These are phyloP conservation scores for Ptiloglossa arizonensis DNA, from an alignment of 1,140 invertebrate species.

Conservation along the genomic window DNA sequence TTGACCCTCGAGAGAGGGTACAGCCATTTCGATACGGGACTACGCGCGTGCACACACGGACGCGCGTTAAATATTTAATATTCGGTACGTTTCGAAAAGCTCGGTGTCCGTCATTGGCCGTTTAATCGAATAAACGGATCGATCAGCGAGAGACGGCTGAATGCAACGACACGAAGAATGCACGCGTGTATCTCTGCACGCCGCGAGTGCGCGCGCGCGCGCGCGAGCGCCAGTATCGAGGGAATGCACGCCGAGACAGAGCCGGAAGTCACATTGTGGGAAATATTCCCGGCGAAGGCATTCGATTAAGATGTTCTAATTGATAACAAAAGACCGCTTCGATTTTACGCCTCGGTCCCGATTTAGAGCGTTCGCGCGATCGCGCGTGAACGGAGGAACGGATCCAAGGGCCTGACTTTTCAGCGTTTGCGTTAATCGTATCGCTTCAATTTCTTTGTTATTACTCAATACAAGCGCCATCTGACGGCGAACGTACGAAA, in stretches of 20 bases:
- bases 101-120: constrained; percentile 21
- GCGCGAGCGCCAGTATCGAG: constrained; percentile 19
- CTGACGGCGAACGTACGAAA: background rate
- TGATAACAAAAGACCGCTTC: background rate
- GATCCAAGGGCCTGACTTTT: too few relatives aligned
- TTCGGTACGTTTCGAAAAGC: constrained; percentile 25
- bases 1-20: background rate
- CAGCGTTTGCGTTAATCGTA: background rate
- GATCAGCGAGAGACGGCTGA: constrained; percentile 2
- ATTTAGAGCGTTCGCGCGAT: constrained; percentile 35
- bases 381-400: too few relatives aligned
- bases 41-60: background rate
- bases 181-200: constrained; percentile 13
- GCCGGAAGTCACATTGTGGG: background rate
- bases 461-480: too few relatives aligned
- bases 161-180: constrained; percentile 33
- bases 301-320: constrained; percentile 37
- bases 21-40: background rate
- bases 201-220: background rate
- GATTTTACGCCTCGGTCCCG: background rate
- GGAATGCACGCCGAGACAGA: constrained; percentile 5
- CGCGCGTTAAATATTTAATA: constrained; percentile 49
- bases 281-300: background rate
- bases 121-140: constrained; percentile 47
- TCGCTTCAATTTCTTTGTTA: too few relatives aligned